A percentile compares a stretch with the other conserved stretches of the same genome.
Conservation (phyloP, 2,113 vertebrate genomes). For the Corythornis vintsioides region DNA sequence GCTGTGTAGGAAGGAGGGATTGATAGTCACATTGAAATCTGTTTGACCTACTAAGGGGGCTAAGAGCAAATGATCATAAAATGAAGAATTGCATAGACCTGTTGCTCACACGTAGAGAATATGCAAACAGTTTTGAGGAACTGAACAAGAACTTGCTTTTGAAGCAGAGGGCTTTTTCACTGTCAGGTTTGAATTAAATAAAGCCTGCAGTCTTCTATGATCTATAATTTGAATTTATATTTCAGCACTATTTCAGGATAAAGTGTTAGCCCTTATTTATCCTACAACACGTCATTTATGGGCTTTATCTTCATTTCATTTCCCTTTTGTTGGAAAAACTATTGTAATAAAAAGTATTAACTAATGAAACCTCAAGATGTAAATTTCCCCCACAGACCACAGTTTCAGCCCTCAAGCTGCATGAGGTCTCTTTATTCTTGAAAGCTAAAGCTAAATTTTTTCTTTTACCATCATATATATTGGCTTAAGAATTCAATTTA, state of each 20-base stretch:
- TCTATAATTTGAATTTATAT: background rate
- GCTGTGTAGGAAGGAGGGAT: background rate
- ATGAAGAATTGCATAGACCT: background rate
- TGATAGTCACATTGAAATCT: background rate
- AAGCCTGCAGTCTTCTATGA: background rate
- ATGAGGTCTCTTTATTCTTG: background rate
- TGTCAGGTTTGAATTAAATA: background rate
- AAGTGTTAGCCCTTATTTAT: background rate
- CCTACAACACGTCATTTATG: background rate
- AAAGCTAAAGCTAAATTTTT: constrained; percentile 10
- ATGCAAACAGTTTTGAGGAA: background rate
- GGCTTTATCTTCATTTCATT: background rate
- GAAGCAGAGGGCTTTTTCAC: background rate
- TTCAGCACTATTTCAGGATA: background rate
- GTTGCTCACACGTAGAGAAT: background rate
- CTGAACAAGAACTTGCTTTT: background rate
- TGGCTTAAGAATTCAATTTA: background rate
- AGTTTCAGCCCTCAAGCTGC: background rate
- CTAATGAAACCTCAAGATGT: background rate
- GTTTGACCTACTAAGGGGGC: background rate
- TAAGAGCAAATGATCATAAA: background rate
- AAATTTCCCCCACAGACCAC: background rate
- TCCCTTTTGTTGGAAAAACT: background rate
- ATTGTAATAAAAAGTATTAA: background rate
- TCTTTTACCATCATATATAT: background rate